Conservation (phyloP, 2,797 vertebrate species). For the Carduelis carduelis region DNA sequence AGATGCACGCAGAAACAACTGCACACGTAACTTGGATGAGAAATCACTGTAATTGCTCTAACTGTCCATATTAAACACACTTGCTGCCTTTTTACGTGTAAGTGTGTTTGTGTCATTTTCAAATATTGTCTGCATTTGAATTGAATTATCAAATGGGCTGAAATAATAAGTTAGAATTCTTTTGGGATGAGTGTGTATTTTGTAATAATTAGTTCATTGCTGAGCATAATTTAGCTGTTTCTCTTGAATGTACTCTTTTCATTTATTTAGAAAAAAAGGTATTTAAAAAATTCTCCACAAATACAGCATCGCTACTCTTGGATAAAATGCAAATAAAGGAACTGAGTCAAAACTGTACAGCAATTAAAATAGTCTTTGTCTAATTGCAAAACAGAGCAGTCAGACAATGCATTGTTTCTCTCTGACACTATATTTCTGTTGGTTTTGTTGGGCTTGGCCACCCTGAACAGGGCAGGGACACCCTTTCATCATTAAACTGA, state of each 20-base stretch:
- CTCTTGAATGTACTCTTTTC: background rate
- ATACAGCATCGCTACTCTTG: background rate
- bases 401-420: background rate
- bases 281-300: background rate
- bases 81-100: background rate
- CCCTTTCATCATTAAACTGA: background rate
- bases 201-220: background rate
- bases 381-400: background rate
- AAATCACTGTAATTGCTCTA: background rate
- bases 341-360: background rate
- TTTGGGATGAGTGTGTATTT: background rate
- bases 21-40: background rate
- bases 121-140: background rate
- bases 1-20: rapidly evolving
- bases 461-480: background rate
- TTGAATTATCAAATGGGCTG: background rate
- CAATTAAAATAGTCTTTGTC: background rate
- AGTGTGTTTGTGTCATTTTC: background rate
- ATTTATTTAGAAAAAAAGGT: background rate
- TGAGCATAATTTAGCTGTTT: background rate
- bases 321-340: background rate
- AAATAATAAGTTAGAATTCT: background rate
- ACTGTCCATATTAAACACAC: background rate
- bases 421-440: background rate
- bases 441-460: background rate